Conservation (phyloP, 2,888 invertebrate genomes). For the Boloria selene region DNA sequence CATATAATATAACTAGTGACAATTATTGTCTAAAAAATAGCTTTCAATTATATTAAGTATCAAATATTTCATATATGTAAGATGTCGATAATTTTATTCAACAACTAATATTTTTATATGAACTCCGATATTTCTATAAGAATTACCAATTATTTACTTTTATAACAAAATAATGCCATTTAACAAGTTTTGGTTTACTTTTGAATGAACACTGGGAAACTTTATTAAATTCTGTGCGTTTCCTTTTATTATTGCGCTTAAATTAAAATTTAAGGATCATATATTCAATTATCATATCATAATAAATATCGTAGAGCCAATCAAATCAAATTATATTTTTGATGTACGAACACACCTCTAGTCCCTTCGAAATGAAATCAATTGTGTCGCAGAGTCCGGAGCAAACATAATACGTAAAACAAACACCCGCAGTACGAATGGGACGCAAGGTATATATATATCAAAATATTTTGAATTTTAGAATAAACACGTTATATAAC, state of each 20-base stretch:
- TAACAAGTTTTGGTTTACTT: not conserved
- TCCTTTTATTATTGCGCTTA: constrained; percentile 4
- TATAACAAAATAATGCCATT: constrained; percentile 3
- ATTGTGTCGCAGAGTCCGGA: not conserved
- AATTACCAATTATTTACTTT: constrained; percentile 10
- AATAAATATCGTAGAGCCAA: constrained; percentile 6
- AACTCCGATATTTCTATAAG: constrained; percentile 12
- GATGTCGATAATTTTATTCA: constrained; percentile 7
- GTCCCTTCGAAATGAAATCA: constrained; percentile 15
- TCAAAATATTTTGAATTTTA: constrained; percentile 28
- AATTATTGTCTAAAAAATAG: constrained; percentile 26
- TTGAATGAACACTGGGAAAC: not conserved
- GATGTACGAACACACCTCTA: constrained; percentile 4
- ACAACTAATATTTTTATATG: constrained; percentile 16
- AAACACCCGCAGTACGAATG: constrained; percentile 22
- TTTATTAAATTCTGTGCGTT: not conserved
- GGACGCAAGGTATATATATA: constrained; percentile 15
- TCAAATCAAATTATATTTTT: constrained; percentile 13
- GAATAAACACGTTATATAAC: constrained; percentile 37
- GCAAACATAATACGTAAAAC: constrained; percentile 23
- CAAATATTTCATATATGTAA: constrained; percentile 20
- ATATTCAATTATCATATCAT: constrained; percentile 13
- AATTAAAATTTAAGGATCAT: constrained; percentile 4
- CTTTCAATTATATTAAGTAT: constrained; percentile 21
- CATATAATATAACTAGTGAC: constrained; percentile 26